Evolutionary conservation across 2,888 invertebrate species (phyloP).

Genomic region (Deroplatys truncata): DNA sequence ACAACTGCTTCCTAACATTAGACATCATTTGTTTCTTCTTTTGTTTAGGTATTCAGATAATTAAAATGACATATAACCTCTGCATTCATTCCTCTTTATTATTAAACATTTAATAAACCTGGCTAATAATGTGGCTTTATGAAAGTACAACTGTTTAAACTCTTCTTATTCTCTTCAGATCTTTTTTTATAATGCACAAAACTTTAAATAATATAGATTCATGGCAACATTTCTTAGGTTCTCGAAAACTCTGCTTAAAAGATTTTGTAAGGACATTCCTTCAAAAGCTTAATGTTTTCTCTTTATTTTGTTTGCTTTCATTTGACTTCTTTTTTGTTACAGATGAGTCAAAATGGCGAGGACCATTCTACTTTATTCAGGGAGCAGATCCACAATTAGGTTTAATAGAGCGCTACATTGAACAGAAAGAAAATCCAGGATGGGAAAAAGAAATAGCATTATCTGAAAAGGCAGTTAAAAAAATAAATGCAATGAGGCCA

Average conservation of each 20-base stretch:
- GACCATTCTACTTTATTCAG: constrained; percentile 47
- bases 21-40: too few species aligned
- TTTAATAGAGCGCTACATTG: constrained; percentile 42
- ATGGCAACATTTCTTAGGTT: too few species aligned
- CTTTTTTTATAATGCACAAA: too few species aligned
- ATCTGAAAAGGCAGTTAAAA: constrained; percentile 40
- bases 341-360: constrained; percentile 33
- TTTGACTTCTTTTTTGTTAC: neutral
- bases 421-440: constrained; percentile 36
- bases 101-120: too few species aligned
- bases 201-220: too few species aligned
- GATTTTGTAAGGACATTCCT: neutral
- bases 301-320: neutral
- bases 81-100: too few species aligned
- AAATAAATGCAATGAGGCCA: constrained; percentile 45
- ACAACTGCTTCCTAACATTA: too few species aligned
- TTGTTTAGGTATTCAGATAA: too few species aligned
- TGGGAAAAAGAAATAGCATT: constrained; percentile 47
- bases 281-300: neutral
- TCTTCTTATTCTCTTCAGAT: neutral
- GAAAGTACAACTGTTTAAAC: too few species aligned
- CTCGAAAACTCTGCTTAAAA: neutral
- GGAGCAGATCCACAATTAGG: constrained; percentile 51
- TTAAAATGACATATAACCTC: too few species aligned
- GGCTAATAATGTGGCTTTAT: too few species aligned